Percentiles rank a stretch among this genome's conserved stretches.
Evolutionary conservation across 2,888 invertebrate species (phyloP).

Genomic region (Aporophyla lueneburgensis): DNA sequence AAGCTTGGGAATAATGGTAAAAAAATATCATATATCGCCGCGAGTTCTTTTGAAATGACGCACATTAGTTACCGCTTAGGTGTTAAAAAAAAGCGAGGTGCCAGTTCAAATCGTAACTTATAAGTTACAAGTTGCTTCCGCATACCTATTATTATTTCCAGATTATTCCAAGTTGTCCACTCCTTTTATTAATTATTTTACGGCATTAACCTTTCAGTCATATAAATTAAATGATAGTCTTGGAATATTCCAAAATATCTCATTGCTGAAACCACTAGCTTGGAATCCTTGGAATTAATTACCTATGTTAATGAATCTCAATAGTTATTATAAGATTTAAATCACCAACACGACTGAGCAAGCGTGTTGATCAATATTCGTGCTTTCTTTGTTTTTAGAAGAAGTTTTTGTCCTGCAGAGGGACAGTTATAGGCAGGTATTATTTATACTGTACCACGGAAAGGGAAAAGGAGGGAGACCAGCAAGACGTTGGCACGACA

Average conservation of each 20-base stretch:
- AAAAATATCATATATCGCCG: background rate
- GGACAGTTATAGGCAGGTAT: background rate
- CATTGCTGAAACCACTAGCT: background rate
- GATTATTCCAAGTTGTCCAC: background rate
- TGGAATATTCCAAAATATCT: background rate
- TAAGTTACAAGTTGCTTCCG: conserved; percentile 29
- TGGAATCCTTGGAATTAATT: background rate
- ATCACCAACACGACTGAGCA: background rate
- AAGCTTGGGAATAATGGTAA: background rate
- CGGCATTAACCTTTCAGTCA: background rate
- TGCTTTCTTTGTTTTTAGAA: no score
- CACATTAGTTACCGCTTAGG: conserved; percentile 15
- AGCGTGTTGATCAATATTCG: background rate
- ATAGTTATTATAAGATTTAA: background rate
- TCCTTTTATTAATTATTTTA: background rate
- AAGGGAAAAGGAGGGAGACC: no score
- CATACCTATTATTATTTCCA: conserved; percentile 28
- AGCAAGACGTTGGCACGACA: no score
- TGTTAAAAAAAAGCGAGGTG: background rate
- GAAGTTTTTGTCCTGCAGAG: background rate
- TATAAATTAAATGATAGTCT: background rate
- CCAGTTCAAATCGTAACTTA: background rate
- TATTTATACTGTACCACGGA: no score
- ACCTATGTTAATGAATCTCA: background rate
- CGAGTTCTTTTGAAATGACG: conserved; percentile 32